These are phyloP conservation scores for Megastigmus dorsalis DNA, from an alignment of 2,888 invertebrate genomes.

Conservation along the genomic window DNA sequence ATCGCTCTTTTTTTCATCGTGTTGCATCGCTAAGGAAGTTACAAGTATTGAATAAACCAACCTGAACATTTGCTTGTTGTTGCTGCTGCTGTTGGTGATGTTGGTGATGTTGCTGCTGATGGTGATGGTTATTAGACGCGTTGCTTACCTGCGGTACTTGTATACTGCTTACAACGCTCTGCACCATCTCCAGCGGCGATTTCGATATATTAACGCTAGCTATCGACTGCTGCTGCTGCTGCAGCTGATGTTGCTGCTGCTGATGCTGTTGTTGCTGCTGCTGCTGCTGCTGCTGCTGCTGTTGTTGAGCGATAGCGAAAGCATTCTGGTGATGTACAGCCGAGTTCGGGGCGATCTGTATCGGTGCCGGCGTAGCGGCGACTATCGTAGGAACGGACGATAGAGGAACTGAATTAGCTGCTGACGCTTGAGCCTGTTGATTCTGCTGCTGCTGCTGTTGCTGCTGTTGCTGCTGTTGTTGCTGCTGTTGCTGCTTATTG, in stretches of 20 bases:
- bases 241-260: conserved; percentile 67
- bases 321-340: conserved; percentile 39
- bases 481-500: conserved; percentile 74
- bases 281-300: conserved; percentile 59
- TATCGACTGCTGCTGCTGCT: conserved; percentile 65
- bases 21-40: too few relatives aligned
- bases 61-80: conserved; percentile 58
- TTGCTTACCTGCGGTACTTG: conserved; percentile 77
- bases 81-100: conserved; percentile 59
- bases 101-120: conserved; percentile 61
- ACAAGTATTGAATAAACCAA: background rate
- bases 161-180: conserved; percentile 83
- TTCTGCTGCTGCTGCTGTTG: conserved; percentile 74
- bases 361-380: conserved; percentile 73
- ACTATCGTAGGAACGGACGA: conserved; percentile 39
- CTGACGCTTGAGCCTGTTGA: conserved; percentile 66
- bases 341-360: conserved; percentile 62
- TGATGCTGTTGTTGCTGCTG: conserved; percentile 61
- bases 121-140: conserved; percentile 63
- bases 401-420: conserved; percentile 42
- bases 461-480: conserved; percentile 75
- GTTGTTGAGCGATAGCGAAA: conserved; percentile 40
- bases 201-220: conserved; percentile 75
- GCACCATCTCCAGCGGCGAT: conserved; percentile 86
- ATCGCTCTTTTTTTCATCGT: too few relatives aligned